These are phyloP conservation scores for Laticauda laticaudata DNA, from an alignment of 2,113 vertebrate species.

Conservation along the genomic window DNA sequence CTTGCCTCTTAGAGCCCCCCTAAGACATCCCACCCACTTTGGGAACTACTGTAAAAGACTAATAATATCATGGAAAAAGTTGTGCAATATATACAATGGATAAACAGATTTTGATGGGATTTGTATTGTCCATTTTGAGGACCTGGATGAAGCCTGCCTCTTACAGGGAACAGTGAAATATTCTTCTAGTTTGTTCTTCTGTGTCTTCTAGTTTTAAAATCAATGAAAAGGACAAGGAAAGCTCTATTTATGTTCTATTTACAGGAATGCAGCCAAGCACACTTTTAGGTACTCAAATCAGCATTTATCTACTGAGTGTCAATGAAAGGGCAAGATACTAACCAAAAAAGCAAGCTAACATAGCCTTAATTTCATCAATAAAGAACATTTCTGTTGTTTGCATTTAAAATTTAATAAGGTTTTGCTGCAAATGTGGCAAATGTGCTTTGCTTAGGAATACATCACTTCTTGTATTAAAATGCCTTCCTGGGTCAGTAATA, in stretches of 20 bases:
- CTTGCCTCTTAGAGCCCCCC: no score
- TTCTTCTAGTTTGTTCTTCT: constrained; percentile 11
- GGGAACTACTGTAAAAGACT: no score
- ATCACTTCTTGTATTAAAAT: not conserved
- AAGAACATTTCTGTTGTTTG: not conserved
- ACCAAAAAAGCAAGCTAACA: constrained; percentile 15
- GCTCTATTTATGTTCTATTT: constrained; percentile 26
- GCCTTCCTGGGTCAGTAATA: not conserved
- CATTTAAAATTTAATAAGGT: constrained; percentile 13
- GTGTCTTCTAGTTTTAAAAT: constrained; percentile 32
- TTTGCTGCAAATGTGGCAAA: constrained; percentile 23
- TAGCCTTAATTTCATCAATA: not conserved
- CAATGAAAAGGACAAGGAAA: not conserved
- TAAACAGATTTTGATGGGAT: not conserved
- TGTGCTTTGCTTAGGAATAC: not conserved
- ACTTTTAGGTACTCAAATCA: constrained; percentile 28
- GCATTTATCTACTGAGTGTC: constrained; percentile 11
- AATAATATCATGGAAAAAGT: not conserved
- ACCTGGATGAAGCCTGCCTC: not conserved
- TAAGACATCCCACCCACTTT: no score
- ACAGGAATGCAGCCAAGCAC: not conserved
- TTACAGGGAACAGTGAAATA: not conserved
- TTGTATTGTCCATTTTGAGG: not conserved
- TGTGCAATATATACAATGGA: not conserved
- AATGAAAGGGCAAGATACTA: constrained; percentile 31